phyloP scores from a whole-genome alignment of 2,113 vertebrate species.

The Bos javanicus region DNA sequence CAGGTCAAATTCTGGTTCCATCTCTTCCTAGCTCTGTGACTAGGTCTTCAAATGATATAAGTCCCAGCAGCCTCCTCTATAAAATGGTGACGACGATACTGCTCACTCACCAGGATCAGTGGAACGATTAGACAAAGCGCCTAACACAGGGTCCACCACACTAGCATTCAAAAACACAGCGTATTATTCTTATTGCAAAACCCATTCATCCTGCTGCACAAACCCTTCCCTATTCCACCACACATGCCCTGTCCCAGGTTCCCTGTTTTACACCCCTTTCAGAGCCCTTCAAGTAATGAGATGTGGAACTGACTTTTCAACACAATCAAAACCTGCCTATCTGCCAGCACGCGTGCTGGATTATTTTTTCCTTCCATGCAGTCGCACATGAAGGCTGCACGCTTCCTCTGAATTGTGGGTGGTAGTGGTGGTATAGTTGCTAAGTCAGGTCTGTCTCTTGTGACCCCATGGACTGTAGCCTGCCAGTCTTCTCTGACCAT shows the following conservation, averaged over 20 bases:
- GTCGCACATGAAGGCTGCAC: neutral
- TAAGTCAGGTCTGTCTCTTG: neutral
- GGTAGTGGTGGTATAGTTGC: neutral
- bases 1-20: neutral
- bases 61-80: neutral
- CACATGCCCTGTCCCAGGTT: no score
- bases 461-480: neutral
- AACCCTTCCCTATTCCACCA: neutral
- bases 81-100: neutral
- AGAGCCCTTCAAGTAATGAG: neutral
- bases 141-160: rapidly evolving
- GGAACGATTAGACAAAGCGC: neutral
- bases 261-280: neutral
- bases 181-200: rapidly evolving
- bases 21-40: neutral
- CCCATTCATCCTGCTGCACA: neutral
- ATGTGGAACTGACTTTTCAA: neutral
- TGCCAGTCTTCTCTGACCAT: neutral
- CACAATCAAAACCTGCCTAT: neutral
- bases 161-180: neutral
- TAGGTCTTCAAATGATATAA: neutral
- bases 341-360: rapidly evolving
- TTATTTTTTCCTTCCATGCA: rapidly evolving
- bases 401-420: neutral
- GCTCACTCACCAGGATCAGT: neutral